phyloP scores from a whole-genome alignment of 2,888 invertebrate species.

The Netelia fuscicornis region DNA sequence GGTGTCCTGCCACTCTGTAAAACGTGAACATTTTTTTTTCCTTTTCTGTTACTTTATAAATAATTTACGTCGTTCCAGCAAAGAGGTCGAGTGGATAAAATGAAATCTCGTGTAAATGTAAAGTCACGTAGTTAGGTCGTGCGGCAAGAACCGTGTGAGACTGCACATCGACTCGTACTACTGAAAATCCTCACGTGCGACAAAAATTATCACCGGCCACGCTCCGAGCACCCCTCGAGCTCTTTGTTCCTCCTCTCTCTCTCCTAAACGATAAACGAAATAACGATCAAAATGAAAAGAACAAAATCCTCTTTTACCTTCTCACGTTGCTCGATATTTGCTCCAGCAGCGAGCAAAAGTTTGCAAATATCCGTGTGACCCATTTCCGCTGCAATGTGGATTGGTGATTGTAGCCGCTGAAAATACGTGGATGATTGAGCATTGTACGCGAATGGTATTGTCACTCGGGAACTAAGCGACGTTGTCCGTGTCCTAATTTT shows the following conservation, averaged over 20 bases:
- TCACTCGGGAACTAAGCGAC: background rate
- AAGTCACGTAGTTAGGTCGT: conserved; percentile 25
- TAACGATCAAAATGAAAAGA: background rate
- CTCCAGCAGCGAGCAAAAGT: conserved; percentile 88
- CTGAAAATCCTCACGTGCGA: background rate
- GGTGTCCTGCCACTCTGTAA: conserved; percentile 89
- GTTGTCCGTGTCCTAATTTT: background rate
- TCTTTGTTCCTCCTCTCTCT: too few relatives aligned
- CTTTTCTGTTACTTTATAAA: conserved; percentile 1
- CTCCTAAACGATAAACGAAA: background rate
- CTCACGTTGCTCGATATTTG: conserved; percentile 88
- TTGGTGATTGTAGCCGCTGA: conserved; percentile 91
- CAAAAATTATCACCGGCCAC: background rate
- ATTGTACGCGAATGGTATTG: conserved; percentile 11
- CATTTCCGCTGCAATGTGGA: conserved; percentile 92
- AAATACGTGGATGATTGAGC: conserved; percentile 34
- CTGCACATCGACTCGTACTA: conserved; percentile 1
- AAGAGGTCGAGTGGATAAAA: conserved; percentile 46
- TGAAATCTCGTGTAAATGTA: conserved; percentile 35
- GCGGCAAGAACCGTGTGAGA: conserved; percentile 5
- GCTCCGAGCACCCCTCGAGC: background rate
- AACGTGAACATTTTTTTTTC: conserved; percentile 47
- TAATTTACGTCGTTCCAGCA: background rate
- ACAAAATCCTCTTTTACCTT: conserved; percentile 81
- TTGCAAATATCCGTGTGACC: conserved; percentile 89